These are phyloP conservation scores for Drosophila stalkeri DNA, from an alignment of 2,888 invertebrate genomes.

Conservation along the genomic window DNA sequence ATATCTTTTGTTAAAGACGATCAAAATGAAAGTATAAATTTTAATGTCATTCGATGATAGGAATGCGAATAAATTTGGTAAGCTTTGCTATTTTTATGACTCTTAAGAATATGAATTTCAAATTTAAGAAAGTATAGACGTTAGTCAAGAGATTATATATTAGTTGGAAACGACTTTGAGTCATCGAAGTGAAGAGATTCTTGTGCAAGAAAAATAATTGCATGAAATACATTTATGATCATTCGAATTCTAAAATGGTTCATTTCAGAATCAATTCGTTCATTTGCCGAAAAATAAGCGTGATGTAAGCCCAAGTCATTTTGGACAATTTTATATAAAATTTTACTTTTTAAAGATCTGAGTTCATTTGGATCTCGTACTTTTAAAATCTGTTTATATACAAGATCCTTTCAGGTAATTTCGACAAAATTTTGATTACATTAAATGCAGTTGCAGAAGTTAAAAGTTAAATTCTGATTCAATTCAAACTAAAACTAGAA, in stretches of 20 bases:
- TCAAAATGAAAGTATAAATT: slow-evolving; percentile 1
- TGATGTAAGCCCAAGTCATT: background rate
- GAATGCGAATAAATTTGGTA: background rate
- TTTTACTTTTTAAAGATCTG: background rate
- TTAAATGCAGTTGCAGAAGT: background rate
- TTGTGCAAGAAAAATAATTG: background rate
- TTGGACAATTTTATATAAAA: background rate
- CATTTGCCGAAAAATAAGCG: background rate
- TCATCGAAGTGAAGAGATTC: background rate
- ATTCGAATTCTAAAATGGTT: background rate
- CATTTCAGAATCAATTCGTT: background rate
- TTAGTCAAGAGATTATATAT: background rate
- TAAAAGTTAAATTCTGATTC: background rate
- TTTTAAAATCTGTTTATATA: background rate
- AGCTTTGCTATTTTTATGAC: background rate
- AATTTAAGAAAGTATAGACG: background rate
- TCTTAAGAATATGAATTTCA: background rate
- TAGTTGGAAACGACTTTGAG: background rate
- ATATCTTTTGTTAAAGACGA: background rate
- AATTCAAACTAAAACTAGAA: background rate
- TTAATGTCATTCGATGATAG: background rate
- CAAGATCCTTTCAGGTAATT: too few species aligned
- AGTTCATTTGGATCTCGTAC: background rate
- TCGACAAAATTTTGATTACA: too few species aligned
- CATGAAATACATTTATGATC: background rate